These are phyloP conservation scores for Perca fluviatilis DNA, from an alignment of 2,113 vertebrate genomes.

Conservation along the genomic window DNA sequence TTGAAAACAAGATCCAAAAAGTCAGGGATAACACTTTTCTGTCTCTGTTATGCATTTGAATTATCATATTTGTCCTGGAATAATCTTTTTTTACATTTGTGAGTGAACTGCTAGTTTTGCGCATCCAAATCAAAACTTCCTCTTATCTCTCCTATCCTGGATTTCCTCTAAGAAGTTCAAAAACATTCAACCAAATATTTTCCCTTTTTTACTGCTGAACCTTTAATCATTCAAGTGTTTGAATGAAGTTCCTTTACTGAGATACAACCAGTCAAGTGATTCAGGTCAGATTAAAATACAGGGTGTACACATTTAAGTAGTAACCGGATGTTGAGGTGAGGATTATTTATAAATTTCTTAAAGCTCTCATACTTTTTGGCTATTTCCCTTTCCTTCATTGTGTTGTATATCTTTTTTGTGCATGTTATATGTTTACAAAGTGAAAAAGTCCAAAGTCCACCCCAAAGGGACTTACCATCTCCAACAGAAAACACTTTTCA, in stretches of 20 bases:
- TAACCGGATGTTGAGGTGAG: background rate
- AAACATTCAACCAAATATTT: background rate
- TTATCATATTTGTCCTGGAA: background rate
- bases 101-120: background rate
- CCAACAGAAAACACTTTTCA: no score
- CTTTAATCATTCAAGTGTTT: background rate
- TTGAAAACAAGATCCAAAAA: slow-evolving; percentile 26
- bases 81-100: background rate
- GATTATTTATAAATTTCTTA: background rate
- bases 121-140: background rate
- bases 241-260: background rate
- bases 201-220: background rate
- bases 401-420: no score
- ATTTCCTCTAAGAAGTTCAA: background rate
- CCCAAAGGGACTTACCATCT: no score
- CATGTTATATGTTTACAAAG: no score
- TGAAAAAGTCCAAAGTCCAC: no score
- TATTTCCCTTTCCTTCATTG: no score
- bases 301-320: background rate
- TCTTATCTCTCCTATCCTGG: background rate
- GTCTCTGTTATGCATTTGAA: background rate
- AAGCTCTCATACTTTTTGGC: no score
- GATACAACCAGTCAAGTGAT: slow-evolving; percentile 1
- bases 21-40: background rate
- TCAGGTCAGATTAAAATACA: background rate